Conservation (phyloP, 2,888 invertebrate genomes). For the Stenotaenia linearis region DNA sequence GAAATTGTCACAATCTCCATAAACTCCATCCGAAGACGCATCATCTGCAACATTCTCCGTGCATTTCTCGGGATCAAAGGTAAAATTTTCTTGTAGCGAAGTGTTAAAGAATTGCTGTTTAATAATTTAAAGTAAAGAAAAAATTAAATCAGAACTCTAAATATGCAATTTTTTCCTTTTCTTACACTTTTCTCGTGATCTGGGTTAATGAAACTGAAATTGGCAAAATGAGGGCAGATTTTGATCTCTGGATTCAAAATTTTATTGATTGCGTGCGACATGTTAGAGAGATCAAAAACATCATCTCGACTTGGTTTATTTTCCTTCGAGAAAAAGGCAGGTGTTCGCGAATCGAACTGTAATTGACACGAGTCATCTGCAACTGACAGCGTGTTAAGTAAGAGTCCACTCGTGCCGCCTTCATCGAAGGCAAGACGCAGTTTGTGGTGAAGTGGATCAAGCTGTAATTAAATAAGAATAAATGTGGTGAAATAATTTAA, state of each 20-base stretch:
- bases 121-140: background rate
- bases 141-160: no score
- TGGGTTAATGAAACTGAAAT: background rate
- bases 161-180: no score
- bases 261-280: background rate
- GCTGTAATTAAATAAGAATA: conserved; percentile 38
- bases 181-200: background rate
- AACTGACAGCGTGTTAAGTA: conserved; percentile 40
- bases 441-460: conserved; percentile 50
- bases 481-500: background rate
- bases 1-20: background rate
- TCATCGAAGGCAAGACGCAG: conserved; percentile 49
- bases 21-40: background rate
- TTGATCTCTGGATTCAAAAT: background rate
- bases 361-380: background rate
- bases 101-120: background rate
- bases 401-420: conserved; percentile 47
- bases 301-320: background rate
- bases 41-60: background rate
- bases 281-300: background rate
- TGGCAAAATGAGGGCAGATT: background rate
- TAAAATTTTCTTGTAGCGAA: background rate
- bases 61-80: background rate
- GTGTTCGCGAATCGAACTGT: conserved; percentile 37
- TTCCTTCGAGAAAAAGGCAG: conserved; percentile 40